These are phyloP conservation scores for Anthopleura sola DNA, from an alignment of 64 coral and sea anemone species.

Conservation along the genomic window DNA sequence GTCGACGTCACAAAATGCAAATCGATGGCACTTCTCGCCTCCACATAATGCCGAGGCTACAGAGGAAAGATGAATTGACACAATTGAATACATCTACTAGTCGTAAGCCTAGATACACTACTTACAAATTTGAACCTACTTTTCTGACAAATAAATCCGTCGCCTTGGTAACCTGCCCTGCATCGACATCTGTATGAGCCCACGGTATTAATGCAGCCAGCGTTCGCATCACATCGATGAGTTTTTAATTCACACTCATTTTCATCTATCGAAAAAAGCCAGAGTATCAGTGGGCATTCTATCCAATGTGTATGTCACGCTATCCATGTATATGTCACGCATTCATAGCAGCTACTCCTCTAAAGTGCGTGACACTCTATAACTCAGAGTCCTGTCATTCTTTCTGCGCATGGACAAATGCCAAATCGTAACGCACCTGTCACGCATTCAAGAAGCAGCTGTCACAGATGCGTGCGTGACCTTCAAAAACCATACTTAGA, in stretches of 20 bases:
- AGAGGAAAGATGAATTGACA: background rate
- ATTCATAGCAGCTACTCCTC: background rate
- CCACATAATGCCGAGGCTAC: slow-evolving; percentile 14
- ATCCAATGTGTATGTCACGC: background rate
- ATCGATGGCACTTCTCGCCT: slow-evolving; percentile 39
- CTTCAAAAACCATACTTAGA: no score
- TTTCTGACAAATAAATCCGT: background rate
- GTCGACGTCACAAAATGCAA: slow-evolving; percentile 26
- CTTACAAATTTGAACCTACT: background rate
- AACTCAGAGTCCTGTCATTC: no score
- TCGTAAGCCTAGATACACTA: background rate
- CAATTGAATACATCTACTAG: background rate
- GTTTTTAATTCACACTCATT: slow-evolving; percentile 4
- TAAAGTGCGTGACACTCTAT: no score
- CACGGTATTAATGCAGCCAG: slow-evolving; percentile 12
- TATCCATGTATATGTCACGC: background rate
- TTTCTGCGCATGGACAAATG: no score
- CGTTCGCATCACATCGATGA: slow-evolving; percentile 12
- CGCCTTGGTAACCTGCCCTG: slow-evolving; percentile 13
- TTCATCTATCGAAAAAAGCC: background rate
- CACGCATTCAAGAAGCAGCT: no score
- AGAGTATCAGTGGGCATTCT: background rate
- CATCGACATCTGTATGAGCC: slow-evolving; percentile 12
- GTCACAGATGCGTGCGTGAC: no score
- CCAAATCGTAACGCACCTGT: no score